Base-by-base conservation (phyloP, 2,888 invertebrate genomes). In the Amphiduros pacificus region DNA sequence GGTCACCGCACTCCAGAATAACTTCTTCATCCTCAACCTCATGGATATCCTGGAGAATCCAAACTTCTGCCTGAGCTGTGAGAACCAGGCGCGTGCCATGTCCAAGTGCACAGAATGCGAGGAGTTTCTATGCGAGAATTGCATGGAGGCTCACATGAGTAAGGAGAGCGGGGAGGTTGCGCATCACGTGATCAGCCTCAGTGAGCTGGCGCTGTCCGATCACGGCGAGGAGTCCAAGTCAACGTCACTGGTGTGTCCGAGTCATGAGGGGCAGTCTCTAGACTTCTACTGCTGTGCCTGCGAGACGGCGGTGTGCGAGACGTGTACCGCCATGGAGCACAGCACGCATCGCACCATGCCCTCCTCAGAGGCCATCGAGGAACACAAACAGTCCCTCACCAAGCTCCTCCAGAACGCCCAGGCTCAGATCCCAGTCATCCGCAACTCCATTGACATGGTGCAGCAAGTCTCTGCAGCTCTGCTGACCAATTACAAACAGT, bases 291-390 rank as follows among this genome's bases (percentile, higher is more conserved):
- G 85, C 73, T 73, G 78, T 14, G 81, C 82, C 55, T 85, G 85
- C 73, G 85, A 85, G 72, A 85, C 85, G 0, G 84, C 85, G 0
- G 80, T 85, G 40, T 85, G 85, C 67, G 77, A 79, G 63, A 79
- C 80, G 57, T 85, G 85, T 68, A 84, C 84, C 1, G 81, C 81
- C 62, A 81, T 83, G 6, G 84, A 84, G 64, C 84, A 85, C 71
- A 77, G 80, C 24, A 78, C 81, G n/a, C 85, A 85, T 71, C 72
- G 73, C 48, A 83, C 81, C 2, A 74, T 82, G 44, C 73, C 82
- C 29, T 75, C 84, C 32, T 71, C 76, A 51, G 84, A 84, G 60
- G 84, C 84, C 28, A 81, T 84, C 17, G 74, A 77, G 51, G 84
- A 84, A 62, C 84, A 84, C 60, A 75, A 76, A 52, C 66, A 70